A percentile compares a stretch with the other conserved stretches of the same genome.
Conservation (phyloP, 1,140 invertebrate genomes). For the Drosophila hydei region DNA sequence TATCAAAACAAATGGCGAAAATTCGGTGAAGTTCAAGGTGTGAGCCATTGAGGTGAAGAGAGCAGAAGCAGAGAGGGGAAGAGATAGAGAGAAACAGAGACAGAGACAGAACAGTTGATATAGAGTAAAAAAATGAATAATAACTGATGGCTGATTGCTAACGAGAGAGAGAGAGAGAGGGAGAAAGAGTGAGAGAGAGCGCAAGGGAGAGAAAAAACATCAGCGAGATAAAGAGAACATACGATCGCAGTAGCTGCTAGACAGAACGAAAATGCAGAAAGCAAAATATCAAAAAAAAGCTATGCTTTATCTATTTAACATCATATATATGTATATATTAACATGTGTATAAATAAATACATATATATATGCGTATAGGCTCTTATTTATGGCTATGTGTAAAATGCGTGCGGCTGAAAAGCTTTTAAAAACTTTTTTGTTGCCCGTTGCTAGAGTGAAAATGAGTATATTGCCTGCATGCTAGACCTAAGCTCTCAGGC, state of each 20-base stretch:
- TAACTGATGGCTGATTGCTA: conserved; percentile 40
- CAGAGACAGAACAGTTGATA: conserved; percentile 1
- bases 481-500: not conserved
- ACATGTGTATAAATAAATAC: not conserved
- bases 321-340: too few relatives aligned
- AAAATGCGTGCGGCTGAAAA: conserved; percentile 37
- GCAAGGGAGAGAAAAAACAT: not conserved
- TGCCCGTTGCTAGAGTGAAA: too few relatives aligned
- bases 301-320: conserved; percentile 13
- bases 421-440: conserved; percentile 7
- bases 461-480: too few relatives aligned
- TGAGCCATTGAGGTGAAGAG: conserved; percentile 62
- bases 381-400: conserved; percentile 8
- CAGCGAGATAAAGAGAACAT: conserved; percentile 14
- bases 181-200: not conserved
- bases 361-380: not conserved
- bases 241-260: conserved; percentile 40
- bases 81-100: conserved; percentile 20
- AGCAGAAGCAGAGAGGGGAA: conserved; percentile 10
- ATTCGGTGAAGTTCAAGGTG: conserved; percentile 84
- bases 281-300: not conserved
- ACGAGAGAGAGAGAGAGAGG: not conserved
- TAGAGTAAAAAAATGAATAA: conserved; percentile 21
- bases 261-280: conserved; percentile 17
- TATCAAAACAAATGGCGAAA: conserved; percentile 82